Conservation (phyloP, 2,113 vertebrate genomes). For the Sinocyclocheilus grahami region DNA sequence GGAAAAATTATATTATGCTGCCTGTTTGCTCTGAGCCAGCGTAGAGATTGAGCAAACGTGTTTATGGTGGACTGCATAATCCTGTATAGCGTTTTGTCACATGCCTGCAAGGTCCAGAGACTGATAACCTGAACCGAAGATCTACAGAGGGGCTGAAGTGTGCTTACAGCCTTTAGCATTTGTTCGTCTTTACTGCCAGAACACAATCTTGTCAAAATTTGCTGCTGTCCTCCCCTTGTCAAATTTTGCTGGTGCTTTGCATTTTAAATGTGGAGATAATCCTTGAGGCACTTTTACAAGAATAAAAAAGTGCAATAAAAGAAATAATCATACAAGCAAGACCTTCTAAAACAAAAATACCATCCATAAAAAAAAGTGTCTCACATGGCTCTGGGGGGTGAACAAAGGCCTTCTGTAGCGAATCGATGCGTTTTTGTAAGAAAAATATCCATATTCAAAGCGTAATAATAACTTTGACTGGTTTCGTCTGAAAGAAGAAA, state of each 20-base stretch:
- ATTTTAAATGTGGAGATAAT: neutral
- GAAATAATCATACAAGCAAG: neutral
- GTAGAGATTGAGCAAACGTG: neutral
- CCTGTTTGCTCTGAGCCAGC: neutral
- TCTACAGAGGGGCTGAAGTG: conserved; percentile 2
- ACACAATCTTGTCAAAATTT: neutral
- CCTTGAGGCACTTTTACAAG: neutral
- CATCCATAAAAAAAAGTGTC: too few relatives aligned
- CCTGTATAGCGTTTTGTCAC: conserved; percentile 2
- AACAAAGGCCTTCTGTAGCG: too few relatives aligned
- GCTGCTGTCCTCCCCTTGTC: neutral
- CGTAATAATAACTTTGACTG: too few relatives aligned
- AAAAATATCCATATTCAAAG: too few relatives aligned
- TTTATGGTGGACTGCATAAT: conserved; percentile 9
- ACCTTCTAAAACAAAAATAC: neutral
- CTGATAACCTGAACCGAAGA: conserved; percentile 11
- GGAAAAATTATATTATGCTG: neutral
- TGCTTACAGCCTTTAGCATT: neutral
- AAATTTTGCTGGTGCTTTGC: neutral
- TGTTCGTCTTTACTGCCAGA: neutral
- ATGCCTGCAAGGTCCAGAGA: neutral
- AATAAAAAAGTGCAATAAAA: neutral
- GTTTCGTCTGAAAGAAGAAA: too few relatives aligned
- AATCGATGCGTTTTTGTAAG: too few relatives aligned
- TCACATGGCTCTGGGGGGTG: too few relatives aligned